phyloP scores from a whole-genome alignment of 2,113 vertebrate species.

The Amphiprion ocellaris region DNA sequence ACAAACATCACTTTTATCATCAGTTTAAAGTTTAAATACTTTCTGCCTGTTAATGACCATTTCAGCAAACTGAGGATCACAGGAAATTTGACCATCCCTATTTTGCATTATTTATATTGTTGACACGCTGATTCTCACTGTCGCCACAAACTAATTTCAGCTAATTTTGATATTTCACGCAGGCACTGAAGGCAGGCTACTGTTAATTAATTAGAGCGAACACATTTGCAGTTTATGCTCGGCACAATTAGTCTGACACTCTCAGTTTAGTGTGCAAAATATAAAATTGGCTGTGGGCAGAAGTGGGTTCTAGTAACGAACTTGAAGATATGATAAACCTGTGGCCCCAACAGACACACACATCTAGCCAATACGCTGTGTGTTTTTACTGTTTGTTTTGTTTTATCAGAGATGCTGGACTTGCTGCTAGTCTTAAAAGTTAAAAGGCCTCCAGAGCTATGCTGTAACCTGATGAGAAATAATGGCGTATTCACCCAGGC shows the following conservation, averaged over 20 bases:
- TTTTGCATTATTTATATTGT: conserved; percentile 20
- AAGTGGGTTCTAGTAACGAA: conserved; percentile 35
- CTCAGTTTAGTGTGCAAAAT: conserved; percentile 26
- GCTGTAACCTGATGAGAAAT: conserved; percentile 2
- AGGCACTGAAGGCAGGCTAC: conserved; percentile 14
- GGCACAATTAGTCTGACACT: conserved; percentile 33
- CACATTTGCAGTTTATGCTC: conserved; percentile 40
- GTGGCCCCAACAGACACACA: background rate
- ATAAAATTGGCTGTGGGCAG: conserved; percentile 36
- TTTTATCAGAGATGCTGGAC: background rate
- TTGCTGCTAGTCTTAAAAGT: background rate
- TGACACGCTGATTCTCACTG: conserved; percentile 3
- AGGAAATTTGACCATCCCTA: background rate
- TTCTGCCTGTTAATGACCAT: background rate
- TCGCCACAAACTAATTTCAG: conserved; percentile 3
- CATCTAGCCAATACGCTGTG: background rate
- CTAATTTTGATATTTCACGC: conserved; percentile 40
- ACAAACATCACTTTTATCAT: background rate
- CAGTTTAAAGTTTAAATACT: background rate
- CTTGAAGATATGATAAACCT: conserved; percentile 28
- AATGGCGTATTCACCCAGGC: background rate
- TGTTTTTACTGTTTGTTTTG: background rate
- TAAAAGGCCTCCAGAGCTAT: conserved; percentile 2
- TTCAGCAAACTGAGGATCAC: background rate
- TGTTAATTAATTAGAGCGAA: conserved; percentile 43